Conservation (phyloP, 2,113 vertebrate genomes). For the Hippocampus zosterae region DNA sequence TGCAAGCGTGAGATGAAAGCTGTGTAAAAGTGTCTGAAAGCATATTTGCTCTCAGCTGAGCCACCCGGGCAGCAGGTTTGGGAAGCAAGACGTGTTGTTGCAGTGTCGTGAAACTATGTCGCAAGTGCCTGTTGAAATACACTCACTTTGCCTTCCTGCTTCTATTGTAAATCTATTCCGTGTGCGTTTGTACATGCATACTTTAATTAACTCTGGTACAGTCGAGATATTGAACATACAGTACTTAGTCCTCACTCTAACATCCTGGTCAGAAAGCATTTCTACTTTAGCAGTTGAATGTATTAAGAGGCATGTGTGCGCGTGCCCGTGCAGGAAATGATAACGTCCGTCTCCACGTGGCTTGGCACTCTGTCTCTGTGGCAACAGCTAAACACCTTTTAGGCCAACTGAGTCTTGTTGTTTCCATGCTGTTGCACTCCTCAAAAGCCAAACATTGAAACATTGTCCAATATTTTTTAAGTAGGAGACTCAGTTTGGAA, state of each 20-base stretch:
- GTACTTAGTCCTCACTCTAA: slow-evolving; percentile 18
- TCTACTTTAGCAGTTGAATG: slow-evolving; percentile 6
- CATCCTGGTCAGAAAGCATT: slow-evolving; percentile 8
- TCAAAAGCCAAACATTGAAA: neutral
- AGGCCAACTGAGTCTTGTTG: neutral
- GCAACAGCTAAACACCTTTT: slow-evolving; percentile 48
- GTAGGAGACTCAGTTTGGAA: neutral
- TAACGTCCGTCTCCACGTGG: slow-evolving; percentile 20
- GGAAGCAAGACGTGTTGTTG: slow-evolving; percentile 31
- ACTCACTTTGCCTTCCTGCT: slow-evolving; percentile 6
- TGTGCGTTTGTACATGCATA: neutral
- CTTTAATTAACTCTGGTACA: neutral
- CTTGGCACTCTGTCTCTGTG: slow-evolving; percentile 29
- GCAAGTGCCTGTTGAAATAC: slow-evolving; percentile 59
- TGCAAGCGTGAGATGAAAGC: neutral
- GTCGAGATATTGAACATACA: slow-evolving; percentile 11
- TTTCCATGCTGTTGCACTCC: neutral
- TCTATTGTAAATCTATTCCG: slow-evolving; percentile 14
- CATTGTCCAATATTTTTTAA: neutral
- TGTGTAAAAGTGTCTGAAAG: neutral
- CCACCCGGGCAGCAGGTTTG: slow-evolving; percentile 45
- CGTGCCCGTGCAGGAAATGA: slow-evolving; percentile 46
- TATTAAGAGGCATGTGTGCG: slow-evolving; percentile 3
- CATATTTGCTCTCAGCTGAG: slow-evolving; percentile 18
- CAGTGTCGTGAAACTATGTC: slow-evolving; percentile 48